Conservation (phyloP, 2,888 invertebrate species). For the Acanthopleura granulata region DNA sequence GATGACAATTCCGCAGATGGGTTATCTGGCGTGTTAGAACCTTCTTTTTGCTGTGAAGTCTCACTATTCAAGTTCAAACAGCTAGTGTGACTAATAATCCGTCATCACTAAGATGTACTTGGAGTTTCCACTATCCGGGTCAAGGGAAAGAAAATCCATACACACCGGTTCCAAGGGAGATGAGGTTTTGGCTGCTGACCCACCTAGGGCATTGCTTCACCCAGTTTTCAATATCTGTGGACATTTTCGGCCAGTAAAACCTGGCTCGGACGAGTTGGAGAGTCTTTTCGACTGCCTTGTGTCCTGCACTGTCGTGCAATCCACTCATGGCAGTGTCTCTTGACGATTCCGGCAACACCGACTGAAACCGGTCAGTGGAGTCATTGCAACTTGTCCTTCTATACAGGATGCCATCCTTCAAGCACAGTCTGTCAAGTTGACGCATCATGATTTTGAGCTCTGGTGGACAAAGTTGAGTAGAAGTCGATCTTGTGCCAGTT, state of each 20-base stretch:
- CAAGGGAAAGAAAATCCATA: conserved; percentile 21
- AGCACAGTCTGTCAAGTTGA: conserved; percentile 5
- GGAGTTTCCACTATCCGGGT: conserved; percentile 25
- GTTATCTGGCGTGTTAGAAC: neutral
- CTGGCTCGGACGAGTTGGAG: neutral
- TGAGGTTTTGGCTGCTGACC: neutral
- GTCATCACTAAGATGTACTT: conserved; percentile 33
- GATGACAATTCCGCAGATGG: neutral
- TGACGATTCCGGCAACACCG: neutral
- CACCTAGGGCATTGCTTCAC: conserved; percentile 1
- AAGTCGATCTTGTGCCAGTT: neutral
- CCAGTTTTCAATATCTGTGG: conserved; percentile 7
- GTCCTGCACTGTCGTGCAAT: conserved; percentile 4
- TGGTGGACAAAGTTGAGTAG: neutral
- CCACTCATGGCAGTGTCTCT: neutral
- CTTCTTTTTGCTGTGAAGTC: neutral
- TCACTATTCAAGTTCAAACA: neutral
- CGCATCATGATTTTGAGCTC: neutral
- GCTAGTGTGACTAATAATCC: conserved; percentile 26
- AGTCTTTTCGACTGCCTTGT: conserved; percentile 11
- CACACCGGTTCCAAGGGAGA: neutral
- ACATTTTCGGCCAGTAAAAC: conserved; percentile 18
- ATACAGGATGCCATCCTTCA: conserved; percentile 4
- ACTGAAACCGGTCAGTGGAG: neutral
- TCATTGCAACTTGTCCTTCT: neutral